Conservation (phyloP, 1,140 invertebrate genomes). For the Drosophila neocordata region DNA sequence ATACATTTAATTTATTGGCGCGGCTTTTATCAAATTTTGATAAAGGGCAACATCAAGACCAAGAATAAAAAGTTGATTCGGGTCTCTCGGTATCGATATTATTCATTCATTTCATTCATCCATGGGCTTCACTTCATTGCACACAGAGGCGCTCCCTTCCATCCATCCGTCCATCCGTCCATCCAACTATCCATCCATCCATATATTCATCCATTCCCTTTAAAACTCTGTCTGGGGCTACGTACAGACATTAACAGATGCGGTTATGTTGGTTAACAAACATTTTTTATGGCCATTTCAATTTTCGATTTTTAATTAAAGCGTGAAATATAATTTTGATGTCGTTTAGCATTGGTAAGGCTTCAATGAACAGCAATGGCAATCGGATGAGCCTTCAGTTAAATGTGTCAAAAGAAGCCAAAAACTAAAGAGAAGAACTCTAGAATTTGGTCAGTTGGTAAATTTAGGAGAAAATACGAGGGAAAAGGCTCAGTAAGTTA, state of each 20-base stretch:
- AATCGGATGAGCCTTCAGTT: background rate
- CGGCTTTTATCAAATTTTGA: conserved; percentile 77
- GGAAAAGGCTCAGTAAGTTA: too few relatives aligned
- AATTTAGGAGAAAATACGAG: too few relatives aligned
- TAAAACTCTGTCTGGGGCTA: background rate
- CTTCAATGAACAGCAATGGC: background rate
- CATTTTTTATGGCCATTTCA: conserved; percentile 65
- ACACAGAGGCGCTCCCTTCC: conserved; percentile 40
- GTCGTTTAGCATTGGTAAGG: conserved; percentile 29
- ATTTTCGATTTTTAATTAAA: conserved; percentile 78
- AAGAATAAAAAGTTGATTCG: conserved; percentile 32
- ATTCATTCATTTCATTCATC: conserved; percentile 11
- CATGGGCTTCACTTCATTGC: conserved; percentile 59
- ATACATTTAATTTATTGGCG: conserved; percentile 80
- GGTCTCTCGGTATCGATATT: conserved; percentile 9
- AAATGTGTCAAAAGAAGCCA: too few relatives aligned
- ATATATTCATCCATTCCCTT: conserved; percentile 34
- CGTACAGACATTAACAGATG: conserved; percentile 70
- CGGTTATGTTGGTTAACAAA: conserved; percentile 78
- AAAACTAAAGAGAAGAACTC: background rate
- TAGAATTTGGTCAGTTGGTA: background rate
- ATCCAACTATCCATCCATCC: background rate
- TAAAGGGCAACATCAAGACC: conserved; percentile 40
- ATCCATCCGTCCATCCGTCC: background rate
- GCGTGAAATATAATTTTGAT: conserved; percentile 66